Conservation (phyloP, 2,797 vertebrate species). For the Chloroceryle inda region DNA sequence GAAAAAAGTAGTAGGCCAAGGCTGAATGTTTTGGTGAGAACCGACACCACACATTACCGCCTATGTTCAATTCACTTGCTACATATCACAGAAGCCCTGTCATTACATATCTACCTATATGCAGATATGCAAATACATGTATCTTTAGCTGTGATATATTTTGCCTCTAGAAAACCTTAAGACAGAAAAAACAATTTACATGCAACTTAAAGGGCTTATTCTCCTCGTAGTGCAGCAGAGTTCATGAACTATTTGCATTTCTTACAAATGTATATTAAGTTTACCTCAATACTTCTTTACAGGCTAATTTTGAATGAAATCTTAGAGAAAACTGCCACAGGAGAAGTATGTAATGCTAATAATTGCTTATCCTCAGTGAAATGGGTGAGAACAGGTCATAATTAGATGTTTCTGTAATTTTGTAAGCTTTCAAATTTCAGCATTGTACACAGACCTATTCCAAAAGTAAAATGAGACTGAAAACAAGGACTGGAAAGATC, state of each 20-base stretch:
- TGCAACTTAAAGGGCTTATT: not conserved
- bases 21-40: not conserved
- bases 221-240: not conserved
- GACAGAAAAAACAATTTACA: not conserved
- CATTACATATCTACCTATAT: not conserved
- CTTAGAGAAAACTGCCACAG: not conserved
- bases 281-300: not conserved
- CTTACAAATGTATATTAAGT: not conserved
- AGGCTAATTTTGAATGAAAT: not conserved
- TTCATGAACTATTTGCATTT: not conserved
- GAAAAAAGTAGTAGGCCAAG: not conserved
- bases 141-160: not conserved
- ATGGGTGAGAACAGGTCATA: not conserved
- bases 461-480: not conserved
- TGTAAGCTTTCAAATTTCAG: not conserved
- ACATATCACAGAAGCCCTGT: not conserved
- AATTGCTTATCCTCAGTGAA: not conserved
- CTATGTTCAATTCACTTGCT: not conserved
- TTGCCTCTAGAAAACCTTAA: not conserved
- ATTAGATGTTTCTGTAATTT: not conserved
- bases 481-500: not conserved
- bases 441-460: not conserved
- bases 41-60: not conserved
- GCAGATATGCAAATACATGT: accelerated
- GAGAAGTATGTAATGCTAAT: not conserved